A percentile compares a stretch with the other conserved stretches of the same genome.
Evolutionary conservation across 2,888 invertebrate genomes (phyloP).

Genomic region (Cryptocephalus moraei): DNA sequence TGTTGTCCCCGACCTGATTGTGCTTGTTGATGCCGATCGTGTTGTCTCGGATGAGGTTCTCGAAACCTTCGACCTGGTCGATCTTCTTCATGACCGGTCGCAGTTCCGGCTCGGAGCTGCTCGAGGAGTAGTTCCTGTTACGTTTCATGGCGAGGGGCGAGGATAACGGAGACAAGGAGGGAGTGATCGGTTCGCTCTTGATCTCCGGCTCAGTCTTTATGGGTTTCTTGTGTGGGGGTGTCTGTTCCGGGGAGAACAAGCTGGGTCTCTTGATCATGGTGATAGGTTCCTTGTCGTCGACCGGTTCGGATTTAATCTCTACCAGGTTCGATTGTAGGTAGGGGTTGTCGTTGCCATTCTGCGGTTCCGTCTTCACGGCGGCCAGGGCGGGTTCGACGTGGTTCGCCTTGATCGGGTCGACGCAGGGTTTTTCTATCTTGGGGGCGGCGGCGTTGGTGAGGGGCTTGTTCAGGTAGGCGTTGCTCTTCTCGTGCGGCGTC

Average conservation of each 20-base stretch:
- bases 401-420: constrained; percentile 32
- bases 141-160: constrained; percentile 17
- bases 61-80: constrained; percentile 52
- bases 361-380: constrained; percentile 2
- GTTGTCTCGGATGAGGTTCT: constrained; percentile 48
- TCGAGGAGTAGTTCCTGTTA: constrained; percentile 37
- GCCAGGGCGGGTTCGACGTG: constrained; percentile 16
- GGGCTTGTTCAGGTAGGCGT: constrained; percentile 26
- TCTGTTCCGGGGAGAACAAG: constrained; percentile 56
- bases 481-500: constrained; percentile 25
- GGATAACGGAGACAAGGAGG: constrained; percentile 21
- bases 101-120: constrained; percentile 49
- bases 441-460: constrained; percentile 33
- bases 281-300: not conserved
- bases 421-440: constrained; percentile 29
- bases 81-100: constrained; percentile 52
- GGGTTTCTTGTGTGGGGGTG: constrained; percentile 32
- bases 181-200: constrained; percentile 3
- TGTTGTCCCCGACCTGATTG: constrained; percentile 27
- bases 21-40: constrained; percentile 33
- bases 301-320: not conserved
- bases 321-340: not conserved
- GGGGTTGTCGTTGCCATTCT: constrained; percentile 2
- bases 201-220: constrained; percentile 36
- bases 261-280: constrained; percentile 46